Percentiles rank a stretch among this genome's conserved stretches.
Evolutionary conservation across 2,113 vertebrate species (phyloP).

Genomic region (Cynocephalus volans): DNA sequence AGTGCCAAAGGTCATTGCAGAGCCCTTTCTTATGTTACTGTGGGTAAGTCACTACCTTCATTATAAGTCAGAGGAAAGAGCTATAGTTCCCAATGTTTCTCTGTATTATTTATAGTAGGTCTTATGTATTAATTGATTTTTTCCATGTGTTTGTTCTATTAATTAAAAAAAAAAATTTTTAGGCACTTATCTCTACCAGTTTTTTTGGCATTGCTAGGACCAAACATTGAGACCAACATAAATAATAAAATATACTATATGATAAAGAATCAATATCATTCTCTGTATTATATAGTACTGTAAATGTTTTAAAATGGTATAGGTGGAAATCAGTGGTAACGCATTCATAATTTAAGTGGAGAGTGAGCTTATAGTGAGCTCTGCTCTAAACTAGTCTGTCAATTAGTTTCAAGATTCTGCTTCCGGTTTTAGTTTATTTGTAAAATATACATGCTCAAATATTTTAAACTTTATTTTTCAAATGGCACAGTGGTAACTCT

Average conservation of each 20-base stretch:
- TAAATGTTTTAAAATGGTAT: constrained; percentile 48
- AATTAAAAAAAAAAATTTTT: constrained; percentile 51
- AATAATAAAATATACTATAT: constrained; percentile 40
- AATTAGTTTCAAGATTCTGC: constrained; percentile 44
- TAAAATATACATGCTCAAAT: not conserved
- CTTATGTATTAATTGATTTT: constrained; percentile 52
- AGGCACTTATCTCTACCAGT: not conserved
- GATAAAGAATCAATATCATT: constrained; percentile 9
- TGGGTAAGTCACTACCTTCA: constrained; percentile 3
- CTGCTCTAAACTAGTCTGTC: not conserved
- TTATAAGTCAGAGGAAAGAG: not conserved
- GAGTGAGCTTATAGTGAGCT: not conserved
- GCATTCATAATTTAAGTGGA: constrained; percentile 58
- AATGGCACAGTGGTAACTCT: not conserved
- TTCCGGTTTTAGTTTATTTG: constrained; percentile 56
- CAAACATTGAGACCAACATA: constrained; percentile 44
- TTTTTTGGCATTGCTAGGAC: constrained; percentile 17
- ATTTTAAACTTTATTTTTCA: constrained; percentile 51
- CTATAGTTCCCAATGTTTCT: constrained; percentile 6
- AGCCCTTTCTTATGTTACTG: not conserved
- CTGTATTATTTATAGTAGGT: not conserved
- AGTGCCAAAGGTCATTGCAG: not conserved
- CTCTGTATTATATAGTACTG: not conserved
- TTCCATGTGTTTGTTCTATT: not conserved
- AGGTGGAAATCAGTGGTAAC: not conserved